Conservation (phyloP, 92 coral and sea anemone species). For the Phenganax marumi region DNA sequence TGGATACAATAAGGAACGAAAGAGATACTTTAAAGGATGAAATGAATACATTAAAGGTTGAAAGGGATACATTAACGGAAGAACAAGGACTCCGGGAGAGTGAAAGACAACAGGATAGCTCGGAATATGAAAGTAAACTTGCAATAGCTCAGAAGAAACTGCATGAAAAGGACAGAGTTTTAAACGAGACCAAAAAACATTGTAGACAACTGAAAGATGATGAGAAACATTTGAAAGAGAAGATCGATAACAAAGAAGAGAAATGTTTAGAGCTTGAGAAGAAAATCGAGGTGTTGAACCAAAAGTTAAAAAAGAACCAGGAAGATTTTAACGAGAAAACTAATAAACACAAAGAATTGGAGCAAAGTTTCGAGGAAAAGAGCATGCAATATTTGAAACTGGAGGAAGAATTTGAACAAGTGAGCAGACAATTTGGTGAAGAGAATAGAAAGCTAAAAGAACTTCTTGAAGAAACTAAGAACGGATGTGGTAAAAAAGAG, state of each 20-base stretch:
- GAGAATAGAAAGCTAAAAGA: slow-evolving; percentile 47
- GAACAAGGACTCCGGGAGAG: slow-evolving; percentile 9
- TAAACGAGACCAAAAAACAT: slow-evolving; percentile 81
- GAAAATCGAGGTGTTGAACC: slow-evolving; percentile 65
- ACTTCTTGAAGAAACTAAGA: slow-evolving; percentile 39
- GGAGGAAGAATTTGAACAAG: background rate
- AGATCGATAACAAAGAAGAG: slow-evolving; percentile 61
- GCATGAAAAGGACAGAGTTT: slow-evolving; percentile 66
- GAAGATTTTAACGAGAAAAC: background rate
- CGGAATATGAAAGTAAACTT: slow-evolving; percentile 12
- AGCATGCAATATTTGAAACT: background rate
- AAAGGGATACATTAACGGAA: background rate
- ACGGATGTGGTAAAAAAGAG: slow-evolving; percentile 1
- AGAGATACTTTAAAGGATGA: slow-evolving; percentile 52
- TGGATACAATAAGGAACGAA: slow-evolving; percentile 35
- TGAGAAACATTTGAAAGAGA: slow-evolving; percentile 52
- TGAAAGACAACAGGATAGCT: slow-evolving; percentile 12
- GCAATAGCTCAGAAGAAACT: slow-evolving; percentile 19
- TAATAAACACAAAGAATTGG: background rate
- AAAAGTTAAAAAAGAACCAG: slow-evolving; percentile 58
- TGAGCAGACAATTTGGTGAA: background rate
- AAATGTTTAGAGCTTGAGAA: slow-evolving; percentile 59
- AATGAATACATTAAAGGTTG: background rate
- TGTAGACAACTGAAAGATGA: slow-evolving; percentile 59
- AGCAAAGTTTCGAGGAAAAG: slow-evolving; percentile 7